Evolutionary conservation across 2,888 invertebrate species (phyloP), one percentile per base, ranked within the genome.

Genomic region (Uropetala carovei): DNA sequence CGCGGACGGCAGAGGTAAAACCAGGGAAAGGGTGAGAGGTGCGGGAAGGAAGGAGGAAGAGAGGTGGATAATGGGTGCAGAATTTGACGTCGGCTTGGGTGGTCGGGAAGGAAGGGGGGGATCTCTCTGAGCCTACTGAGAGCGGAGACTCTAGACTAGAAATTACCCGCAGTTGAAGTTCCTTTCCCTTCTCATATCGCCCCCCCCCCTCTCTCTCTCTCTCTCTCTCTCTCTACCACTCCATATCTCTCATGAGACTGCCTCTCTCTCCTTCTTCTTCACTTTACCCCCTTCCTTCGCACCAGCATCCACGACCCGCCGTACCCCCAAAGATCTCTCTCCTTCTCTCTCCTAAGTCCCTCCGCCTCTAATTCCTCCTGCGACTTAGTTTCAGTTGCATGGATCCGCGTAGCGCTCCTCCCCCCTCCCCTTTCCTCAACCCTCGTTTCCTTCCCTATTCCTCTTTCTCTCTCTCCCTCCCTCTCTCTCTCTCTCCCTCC

Each of bases 51-150:
- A 56, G n/a, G 64, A 43, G 89, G 43, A n/a, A 27, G 14, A 30
- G 30, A 30, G 86, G 58, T 30, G 86, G 64, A 68, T 89, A 89
- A 89, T 89, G 89, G 89, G 89, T 89, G 89, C 64, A 89, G 89
- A 89, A 89, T 89, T 89, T 89, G 89, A 89, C 89, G 68, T 56
- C 27, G 83, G 56, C 56, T 18, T 57, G n/a, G 83, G 83, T 18
- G 56, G n/a, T n/a, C 14, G 64, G 85, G 22, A 30, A 16, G 60
- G 60, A 11, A 16, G 58, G 60, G n/a, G 85, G 60, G 13, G 85
- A 16, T 60, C 18, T 64, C 64, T 64, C 64, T n/a, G 86, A 27
- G 22, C 59, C 3, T 64, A 43, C 43, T 43, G 89, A n/a, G 7
- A 13, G 86, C 30, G 18, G 10, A 30, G 30, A n/a, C 43, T 64